Evolutionary conservation across 2,888 invertebrate species (phyloP).

Genomic region (Leptarthrus brevirostris): DNA sequence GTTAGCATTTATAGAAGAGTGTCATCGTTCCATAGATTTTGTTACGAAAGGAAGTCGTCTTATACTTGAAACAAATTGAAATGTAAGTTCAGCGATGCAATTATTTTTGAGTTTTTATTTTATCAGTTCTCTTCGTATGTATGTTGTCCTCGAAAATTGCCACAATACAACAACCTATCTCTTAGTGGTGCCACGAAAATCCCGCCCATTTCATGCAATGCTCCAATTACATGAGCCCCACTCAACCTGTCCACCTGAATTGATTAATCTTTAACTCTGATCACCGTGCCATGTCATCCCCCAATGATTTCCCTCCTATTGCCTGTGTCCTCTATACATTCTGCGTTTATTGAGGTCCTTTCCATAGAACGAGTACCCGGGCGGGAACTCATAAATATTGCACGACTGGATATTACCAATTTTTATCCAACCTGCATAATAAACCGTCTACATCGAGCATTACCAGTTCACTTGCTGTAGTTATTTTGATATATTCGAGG

Average conservation of each 20-base stretch:
- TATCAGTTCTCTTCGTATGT: too few relatives aligned
- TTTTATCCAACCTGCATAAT: constrained; percentile 53
- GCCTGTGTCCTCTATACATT: too few relatives aligned
- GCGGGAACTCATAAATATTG: constrained; percentile 9
- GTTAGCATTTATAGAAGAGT: too few relatives aligned
- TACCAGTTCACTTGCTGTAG: background rate
- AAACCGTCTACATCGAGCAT: constrained; percentile 43
- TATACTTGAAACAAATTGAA: too few relatives aligned
- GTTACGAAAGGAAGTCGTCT: too few relatives aligned
- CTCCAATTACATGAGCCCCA: constrained; percentile 41
- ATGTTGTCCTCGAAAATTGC: too few relatives aligned
- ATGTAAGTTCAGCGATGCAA: too few relatives aligned
- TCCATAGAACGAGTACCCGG: too few relatives aligned
- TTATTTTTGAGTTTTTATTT: too few relatives aligned
- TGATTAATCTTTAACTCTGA: constrained; percentile 32
- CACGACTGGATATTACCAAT: constrained; percentile 47
- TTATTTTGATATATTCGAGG: constrained; percentile 16
- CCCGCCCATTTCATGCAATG: constrained; percentile 40
- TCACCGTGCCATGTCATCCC: background rate
- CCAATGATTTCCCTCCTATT: too few relatives aligned
- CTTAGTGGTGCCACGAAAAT: background rate
- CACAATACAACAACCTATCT: too few relatives aligned
- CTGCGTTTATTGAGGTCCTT: background rate
- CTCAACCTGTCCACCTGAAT: constrained; percentile 21
- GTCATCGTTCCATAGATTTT: too few relatives aligned